Percentiles rank a stretch among this genome's conserved stretches.
Evolutionary conservation across 1,140 invertebrate genomes (phyloP).

Genomic region (Bombus terrestris): DNA sequence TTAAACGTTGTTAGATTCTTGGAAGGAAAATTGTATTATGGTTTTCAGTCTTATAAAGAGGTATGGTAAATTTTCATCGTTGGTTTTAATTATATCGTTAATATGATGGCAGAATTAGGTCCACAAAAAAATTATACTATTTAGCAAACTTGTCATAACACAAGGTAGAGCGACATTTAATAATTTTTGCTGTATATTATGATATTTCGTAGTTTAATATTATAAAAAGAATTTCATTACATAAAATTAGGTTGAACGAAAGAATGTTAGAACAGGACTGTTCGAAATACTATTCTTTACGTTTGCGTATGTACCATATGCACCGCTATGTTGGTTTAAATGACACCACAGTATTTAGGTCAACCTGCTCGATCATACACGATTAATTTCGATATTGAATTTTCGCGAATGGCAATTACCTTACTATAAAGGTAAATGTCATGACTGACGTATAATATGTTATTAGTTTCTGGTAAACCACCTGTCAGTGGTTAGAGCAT

Average conservation of each 20-base stretch:
- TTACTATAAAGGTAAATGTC: constrained; percentile 29
- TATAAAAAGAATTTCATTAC: not conserved
- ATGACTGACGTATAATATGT: constrained; percentile 24
- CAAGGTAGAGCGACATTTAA: no score
- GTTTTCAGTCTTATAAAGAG: not conserved
- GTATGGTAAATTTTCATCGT: not conserved
- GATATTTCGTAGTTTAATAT: not conserved
- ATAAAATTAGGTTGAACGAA: not conserved
- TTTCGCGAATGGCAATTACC: constrained; percentile 16
- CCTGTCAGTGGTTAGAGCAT: no score
- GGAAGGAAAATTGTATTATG: not conserved
- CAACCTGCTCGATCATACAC: constrained; percentile 22
- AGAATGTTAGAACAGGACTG: not conserved
- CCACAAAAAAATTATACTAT: not conserved
- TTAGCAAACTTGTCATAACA: not conserved
- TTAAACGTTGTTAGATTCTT: not conserved
- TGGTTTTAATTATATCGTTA: not conserved
- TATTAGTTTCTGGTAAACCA: constrained; percentile 16
- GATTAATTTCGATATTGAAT: constrained; percentile 49
- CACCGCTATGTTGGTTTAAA: constrained; percentile 20
- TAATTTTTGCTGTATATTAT: not conserved
- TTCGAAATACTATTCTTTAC: not conserved
- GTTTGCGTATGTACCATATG: not conserved
- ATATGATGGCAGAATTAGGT: not conserved
- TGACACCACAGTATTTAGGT: constrained; percentile 41